A percentile compares a stretch with the other conserved stretches of the same genome.
Conservation (phyloP, 53 echinoderm and acorn worm species). For the Stichopus horrens region DNA sequence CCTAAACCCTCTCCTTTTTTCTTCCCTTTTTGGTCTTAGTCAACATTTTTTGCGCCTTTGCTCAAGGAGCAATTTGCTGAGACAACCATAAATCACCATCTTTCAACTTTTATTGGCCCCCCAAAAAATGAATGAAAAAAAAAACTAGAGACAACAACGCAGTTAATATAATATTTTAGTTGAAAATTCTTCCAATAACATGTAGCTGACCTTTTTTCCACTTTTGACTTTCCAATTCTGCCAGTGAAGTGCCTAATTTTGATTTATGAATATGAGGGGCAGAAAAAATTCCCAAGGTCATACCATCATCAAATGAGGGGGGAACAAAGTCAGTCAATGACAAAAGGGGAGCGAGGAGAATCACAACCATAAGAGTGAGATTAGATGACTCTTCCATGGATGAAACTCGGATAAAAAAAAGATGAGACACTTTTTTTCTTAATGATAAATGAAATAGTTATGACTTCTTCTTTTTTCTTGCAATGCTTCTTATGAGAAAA, state of each 20-base stretch:
- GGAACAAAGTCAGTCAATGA: background rate
- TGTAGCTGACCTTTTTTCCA: slow-evolving; percentile 6
- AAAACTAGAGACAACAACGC: background rate
- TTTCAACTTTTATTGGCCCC: background rate
- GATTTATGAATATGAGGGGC: slow-evolving; percentile 15
- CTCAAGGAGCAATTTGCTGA: slow-evolving; percentile 35
- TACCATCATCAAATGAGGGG: background rate
- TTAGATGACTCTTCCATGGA: background rate
- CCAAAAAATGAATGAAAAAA: background rate
- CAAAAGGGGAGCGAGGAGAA: background rate
- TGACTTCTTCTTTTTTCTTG: too few relatives aligned
- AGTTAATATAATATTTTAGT: slow-evolving; percentile 4
- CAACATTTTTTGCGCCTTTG: background rate
- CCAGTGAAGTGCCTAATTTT: slow-evolving; percentile 5
- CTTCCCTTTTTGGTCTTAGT: background rate
- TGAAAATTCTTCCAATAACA: slow-evolving; percentile 13
- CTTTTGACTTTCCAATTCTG: slow-evolving; percentile 3
- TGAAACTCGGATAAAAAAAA: background rate
- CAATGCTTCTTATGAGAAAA: too few relatives aligned
- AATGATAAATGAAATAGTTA: background rate
- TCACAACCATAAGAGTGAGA: background rate
- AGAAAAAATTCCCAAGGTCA: slow-evolving; percentile 14
- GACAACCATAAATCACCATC: slow-evolving; percentile 9
- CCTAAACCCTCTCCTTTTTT: slow-evolving; percentile 16
- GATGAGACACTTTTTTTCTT: background rate